Evolutionary conservation across 1,140 invertebrate species (phyloP), one percentile per base, ranked within the genome.

Genomic region (Eueides isabella): DNA sequence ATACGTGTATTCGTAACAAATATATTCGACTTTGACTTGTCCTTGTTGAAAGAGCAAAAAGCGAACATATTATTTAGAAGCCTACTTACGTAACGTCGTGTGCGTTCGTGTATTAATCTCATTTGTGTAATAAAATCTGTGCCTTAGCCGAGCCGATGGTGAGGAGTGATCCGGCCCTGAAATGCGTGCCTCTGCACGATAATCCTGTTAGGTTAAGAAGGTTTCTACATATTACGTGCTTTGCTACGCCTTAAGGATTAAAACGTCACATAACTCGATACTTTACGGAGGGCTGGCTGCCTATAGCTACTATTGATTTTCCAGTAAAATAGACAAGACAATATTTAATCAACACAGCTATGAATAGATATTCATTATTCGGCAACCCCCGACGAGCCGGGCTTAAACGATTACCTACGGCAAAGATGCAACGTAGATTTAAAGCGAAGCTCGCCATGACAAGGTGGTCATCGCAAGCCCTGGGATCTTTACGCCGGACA

Each of bases 171-270:
- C 91, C 90, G 91, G 84, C 91, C 91, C 89, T 92, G 90, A 92
- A 91, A 89, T 89, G 89, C 88, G 88, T 90, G 87, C 94, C 94
- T 94, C 94, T 93, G 89, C 93, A 94, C 93, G 94, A 93, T 95
- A 95, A 95, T 95, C 94, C 93, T 94, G 94, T 95, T 95, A 95
- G 94, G 94, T 94, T 95, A 95, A 95, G 94, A 94, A 95, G 94
- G 94, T 95, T 94, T 94, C 94, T 94, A 94, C 94, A 94, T 94
- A 95, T 95, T 94, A 95, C 93, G 90, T 94, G 94, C 93, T 94
- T 94, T 94, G 90, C 90, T 92, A 89, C 92, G 94, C 94, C 94
- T 95, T 94, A 94, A 93, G 94, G 94, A 95, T 95, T 95, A 94
- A 90, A 89, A 89, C 87, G 83, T 87, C 90, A 84, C 86, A 92